Conservation (phyloP, 2,888 invertebrate genomes). For the Lasioglossum morio region DNA sequence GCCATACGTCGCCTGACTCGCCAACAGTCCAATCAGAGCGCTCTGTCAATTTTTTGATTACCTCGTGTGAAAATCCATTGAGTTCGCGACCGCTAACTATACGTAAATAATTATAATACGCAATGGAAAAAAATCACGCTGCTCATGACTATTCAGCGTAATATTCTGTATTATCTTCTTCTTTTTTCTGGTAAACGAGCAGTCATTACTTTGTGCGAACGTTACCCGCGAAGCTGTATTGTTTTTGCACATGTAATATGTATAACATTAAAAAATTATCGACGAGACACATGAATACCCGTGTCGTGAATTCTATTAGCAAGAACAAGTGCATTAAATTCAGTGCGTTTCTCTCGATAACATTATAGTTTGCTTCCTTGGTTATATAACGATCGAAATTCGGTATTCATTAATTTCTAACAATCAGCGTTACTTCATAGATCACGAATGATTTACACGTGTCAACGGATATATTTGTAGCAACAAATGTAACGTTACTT, state of each 20-base stretch:
- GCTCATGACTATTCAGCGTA: not conserved
- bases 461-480: not conserved
- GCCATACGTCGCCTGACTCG: constrained; percentile 79
- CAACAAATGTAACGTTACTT: not conserved
- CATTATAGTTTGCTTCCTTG: too few relatives aligned
- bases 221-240: not conserved
- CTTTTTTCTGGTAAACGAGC: not conserved
- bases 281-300: not conserved
- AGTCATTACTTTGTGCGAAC: not conserved
- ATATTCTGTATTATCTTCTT: not conserved
- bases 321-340: not conserved
- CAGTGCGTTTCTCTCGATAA: too few relatives aligned
- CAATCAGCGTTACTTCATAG: not conserved
- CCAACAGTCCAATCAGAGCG: constrained; percentile 74
- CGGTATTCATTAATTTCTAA: not conserved
- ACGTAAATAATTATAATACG: constrained; percentile 38
- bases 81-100: constrained; percentile 39
- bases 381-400: not conserved
- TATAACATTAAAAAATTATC: not conserved
- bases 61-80: constrained; percentile 65
- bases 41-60: constrained; percentile 71
- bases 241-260: too few relatives aligned
- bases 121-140: not conserved
- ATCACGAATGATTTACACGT: not conserved
- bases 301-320: not conserved